Evolutionary conservation across 1,140 invertebrate species (phyloP).

Genomic region (Gonioctena quinquepunctata): DNA sequence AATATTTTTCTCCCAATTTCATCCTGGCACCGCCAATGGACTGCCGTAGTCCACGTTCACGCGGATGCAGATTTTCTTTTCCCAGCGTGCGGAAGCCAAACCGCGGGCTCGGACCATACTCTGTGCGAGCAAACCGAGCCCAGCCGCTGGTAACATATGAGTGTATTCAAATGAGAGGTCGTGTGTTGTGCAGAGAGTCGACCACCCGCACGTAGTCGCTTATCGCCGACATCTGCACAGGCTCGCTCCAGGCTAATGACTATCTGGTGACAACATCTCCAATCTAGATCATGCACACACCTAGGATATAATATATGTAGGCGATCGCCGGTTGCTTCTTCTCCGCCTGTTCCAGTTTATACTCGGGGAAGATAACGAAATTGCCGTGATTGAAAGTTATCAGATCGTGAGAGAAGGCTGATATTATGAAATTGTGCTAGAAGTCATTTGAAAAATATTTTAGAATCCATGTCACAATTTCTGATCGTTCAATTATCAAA

Average conservation of each 20-base stretch:
- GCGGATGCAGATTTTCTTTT: constrained; percentile 23
- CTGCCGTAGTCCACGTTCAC: background rate
- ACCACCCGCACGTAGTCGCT: constrained; percentile 50
- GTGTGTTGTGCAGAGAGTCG: constrained; percentile 43
- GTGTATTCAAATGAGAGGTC: constrained; percentile 55
- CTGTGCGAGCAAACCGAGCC: constrained; percentile 4
- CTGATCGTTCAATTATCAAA: too few species aligned
- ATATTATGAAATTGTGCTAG: too few species aligned
- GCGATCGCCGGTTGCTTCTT: constrained; percentile 20
- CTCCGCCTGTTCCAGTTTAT: background rate
- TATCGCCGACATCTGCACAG: constrained; percentile 51
- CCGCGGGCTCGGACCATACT: too few species aligned
- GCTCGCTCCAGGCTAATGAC: constrained; percentile 28
- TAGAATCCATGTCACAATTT: too few species aligned
- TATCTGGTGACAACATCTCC: constrained; percentile 58
- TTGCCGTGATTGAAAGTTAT: too few species aligned
- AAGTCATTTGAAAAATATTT: too few species aligned
- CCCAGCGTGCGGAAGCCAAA: constrained; percentile 20
- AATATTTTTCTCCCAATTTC: background rate
- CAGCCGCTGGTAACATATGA: constrained; percentile 46
- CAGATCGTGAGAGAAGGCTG: too few species aligned
- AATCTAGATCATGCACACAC: constrained; percentile 56
- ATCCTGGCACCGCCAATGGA: background rate
- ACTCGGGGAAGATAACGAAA: background rate
- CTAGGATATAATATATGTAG: constrained; percentile 51